Evolutionary conservation across 2,888 invertebrate species (phyloP), one percentile per base, ranked within the genome.

Genomic region (Aproaerema taeniolella): DNA sequence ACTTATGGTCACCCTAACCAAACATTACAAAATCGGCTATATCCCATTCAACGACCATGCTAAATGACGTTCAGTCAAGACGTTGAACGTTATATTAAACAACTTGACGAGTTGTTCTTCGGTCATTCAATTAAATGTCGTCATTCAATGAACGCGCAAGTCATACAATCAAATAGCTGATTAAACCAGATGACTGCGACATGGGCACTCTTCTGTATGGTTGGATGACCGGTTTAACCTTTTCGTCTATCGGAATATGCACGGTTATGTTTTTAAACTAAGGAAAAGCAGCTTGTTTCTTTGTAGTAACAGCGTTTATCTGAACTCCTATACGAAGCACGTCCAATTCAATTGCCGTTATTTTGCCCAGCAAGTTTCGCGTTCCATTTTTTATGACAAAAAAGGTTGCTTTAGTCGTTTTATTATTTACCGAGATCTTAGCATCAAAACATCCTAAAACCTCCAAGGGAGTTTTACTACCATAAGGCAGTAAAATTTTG

Each of bases 391-490:
- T 31, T 2, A 52, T 44, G 1, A 53, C 52, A 38, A 47, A 53
- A 17, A 50, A 48, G 8, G 30, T 49, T 10, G 31, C 28, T 7
- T 5, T 13, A 31, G n/a, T 10, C 1, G 9, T 2, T 17, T 30
- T 15, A 1, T 35, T 24, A 11, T 31, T 26, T 8, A 50, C 37
- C n/a, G n/a, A 1, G 1, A 34, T 25, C 1, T 2, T 8, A 5
- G 50, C 37, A 1, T 53, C 48, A 45, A 58, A 54, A 7, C 49
- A 49, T 2, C 52, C 52, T 25, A 45, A 1, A 7, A 50, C 31
- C 12, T 31, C 41, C 4, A 58, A 15, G 2, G 55, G 52, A n/a
- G n/a, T 15, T 4, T 40, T 30, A 30, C 32, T 35, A 8, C 53
- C 58, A 28, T 54, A 55, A 2, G 50, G 47, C 15, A 46, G 2